Conservation (phyloP, 2,888 invertebrate species). For the Flexamia atlantica region DNA sequence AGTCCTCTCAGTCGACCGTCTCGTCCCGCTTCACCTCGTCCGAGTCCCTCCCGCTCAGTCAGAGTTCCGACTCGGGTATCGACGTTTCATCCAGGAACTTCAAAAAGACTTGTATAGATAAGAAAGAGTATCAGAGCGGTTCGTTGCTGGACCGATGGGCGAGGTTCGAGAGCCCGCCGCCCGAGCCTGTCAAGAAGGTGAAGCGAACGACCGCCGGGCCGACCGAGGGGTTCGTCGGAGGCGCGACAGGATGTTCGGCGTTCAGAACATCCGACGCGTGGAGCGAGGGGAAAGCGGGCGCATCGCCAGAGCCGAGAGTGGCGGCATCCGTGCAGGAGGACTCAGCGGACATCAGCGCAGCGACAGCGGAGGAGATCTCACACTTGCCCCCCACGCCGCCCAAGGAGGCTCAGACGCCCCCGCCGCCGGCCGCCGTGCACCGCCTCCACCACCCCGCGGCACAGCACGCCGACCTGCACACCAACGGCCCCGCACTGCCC, state of each 20-base stretch:
- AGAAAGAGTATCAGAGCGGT: conserved; percentile 59
- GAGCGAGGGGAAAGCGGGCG: neutral
- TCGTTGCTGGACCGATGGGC: conserved; percentile 68
- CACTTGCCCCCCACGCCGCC: conserved; percentile 39
- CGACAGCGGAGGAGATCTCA: neutral
- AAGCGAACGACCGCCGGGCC: conserved; percentile 47
- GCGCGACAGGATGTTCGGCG: conserved; percentile 64
- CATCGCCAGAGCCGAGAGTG: neutral
- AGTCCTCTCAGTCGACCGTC: conserved; percentile 33
- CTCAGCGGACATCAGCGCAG: neutral
- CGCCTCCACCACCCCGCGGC: neutral
- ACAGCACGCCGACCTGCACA: neutral
- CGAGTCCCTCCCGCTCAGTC: neutral
- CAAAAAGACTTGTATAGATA: conserved; percentile 61
- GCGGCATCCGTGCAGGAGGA: neutral
- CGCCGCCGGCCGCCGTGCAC: neutral
- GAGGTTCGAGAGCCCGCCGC: conserved; percentile 64
- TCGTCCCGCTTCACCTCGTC: neutral
- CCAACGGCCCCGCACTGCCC: conserved; percentile 30
- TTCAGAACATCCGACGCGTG: conserved; percentile 62
- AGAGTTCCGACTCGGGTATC: conserved; percentile 10
- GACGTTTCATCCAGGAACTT: neutral
- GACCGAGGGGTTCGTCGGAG: conserved; percentile 58
- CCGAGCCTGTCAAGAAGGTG: conserved; percentile 25
- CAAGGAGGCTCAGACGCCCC: conserved; percentile 46